Conservation (phyloP, 2,888 invertebrate genomes). For the Xanthia togata region DNA sequence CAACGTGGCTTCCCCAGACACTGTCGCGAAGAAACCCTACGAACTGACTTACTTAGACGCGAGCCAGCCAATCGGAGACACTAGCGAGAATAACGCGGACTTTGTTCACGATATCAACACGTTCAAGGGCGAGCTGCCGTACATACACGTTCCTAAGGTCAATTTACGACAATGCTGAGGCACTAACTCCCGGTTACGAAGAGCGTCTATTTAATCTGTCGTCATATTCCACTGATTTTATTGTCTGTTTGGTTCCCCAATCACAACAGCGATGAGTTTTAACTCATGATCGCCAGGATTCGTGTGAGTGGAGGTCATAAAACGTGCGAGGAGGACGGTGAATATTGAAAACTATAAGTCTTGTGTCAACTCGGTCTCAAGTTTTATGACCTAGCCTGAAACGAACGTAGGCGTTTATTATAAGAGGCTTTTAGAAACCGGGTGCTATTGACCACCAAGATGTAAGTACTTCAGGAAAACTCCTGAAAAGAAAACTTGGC, state of each 20-base stretch:
- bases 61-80: slow-evolving; percentile 73
- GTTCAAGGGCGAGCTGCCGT: slow-evolving; percentile 76
- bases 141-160: slow-evolving; percentile 75
- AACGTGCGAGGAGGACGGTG: slow-evolving; percentile 6
- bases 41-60: slow-evolving; percentile 76
- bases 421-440: background rate
- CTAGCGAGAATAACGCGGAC: slow-evolving; percentile 71
- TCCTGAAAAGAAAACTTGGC: background rate
- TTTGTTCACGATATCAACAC: slow-evolving; percentile 78
- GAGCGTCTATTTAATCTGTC: slow-evolving; percentile 13
- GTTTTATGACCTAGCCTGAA: background rate
- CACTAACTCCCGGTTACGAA: background rate
- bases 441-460: background rate
- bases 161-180: slow-evolving; percentile 79
- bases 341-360: background rate
- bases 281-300: background rate
- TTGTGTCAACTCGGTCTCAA: background rate
- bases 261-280: background rate
- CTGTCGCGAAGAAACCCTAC: slow-evolving; percentile 68
- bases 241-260: slow-evolving; percentile 1
- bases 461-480: background rate
- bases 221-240: slow-evolving; percentile 7
- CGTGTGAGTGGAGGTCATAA: background rate
- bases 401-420: background rate
- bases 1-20: slow-evolving; percentile 44